Evolutionary conservation across 2,888 invertebrate species (phyloP).

Genomic region (Metopia argyrocephala): DNA sequence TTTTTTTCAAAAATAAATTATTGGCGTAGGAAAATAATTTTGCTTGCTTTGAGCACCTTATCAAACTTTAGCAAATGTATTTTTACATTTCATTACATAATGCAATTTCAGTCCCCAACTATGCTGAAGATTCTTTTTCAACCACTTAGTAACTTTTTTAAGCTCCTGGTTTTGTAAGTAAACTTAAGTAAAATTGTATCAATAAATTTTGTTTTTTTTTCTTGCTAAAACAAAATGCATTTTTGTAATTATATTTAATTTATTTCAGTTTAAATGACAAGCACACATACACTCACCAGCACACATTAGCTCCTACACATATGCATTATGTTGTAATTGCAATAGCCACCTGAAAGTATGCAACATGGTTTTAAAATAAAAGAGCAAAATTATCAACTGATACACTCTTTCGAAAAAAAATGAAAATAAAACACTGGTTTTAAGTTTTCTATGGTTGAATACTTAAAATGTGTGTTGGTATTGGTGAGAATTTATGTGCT

Average conservation of each 20-base stretch:
- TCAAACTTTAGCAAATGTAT: too few relatives aligned
- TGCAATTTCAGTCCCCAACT: too few relatives aligned
- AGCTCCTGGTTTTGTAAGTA: not conserved
- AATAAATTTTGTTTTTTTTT: conserved; percentile 21
- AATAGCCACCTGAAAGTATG: conserved; percentile 23
- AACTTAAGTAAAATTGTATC: not conserved
- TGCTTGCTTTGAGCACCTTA: too few relatives aligned
- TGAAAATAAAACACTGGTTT: not conserved
- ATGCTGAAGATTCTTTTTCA: too few relatives aligned
- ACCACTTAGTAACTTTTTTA: not conserved
- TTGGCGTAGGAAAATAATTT: too few relatives aligned
- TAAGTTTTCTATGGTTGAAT: conserved; percentile 29
- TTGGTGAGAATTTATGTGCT: not conserved
- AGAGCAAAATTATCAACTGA: too few relatives aligned
- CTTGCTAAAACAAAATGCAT: conserved; percentile 35
- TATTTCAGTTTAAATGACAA: conserved; percentile 43
- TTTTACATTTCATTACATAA: too few relatives aligned
- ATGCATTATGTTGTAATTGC: conserved; percentile 7
- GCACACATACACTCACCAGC: not conserved
- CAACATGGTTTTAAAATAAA: conserved; percentile 12
- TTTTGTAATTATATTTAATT: conserved; percentile 59
- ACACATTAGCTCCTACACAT: not conserved
- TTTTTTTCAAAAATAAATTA: too few relatives aligned
- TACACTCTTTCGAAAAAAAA: conserved; percentile 25
- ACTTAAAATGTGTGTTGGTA: conserved; percentile 15